These are phyloP conservation scores for Corvus moneduloides DNA, from an alignment of 2,113 vertebrate species.

Conservation along the genomic window DNA sequence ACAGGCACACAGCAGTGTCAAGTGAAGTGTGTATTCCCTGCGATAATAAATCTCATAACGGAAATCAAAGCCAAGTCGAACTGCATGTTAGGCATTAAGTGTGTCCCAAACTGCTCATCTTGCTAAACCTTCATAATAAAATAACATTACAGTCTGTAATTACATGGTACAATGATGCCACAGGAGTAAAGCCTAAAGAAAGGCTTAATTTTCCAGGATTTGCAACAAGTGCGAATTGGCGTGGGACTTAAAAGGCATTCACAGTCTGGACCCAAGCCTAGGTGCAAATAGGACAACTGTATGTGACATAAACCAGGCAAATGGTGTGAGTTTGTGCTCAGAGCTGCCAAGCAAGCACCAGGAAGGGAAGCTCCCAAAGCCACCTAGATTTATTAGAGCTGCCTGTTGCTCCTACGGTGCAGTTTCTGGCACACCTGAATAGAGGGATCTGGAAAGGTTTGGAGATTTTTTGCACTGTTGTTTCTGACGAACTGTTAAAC, in stretches of 20 bases:
- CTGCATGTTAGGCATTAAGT: slow-evolving; percentile 15
- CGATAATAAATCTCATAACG: slow-evolving; percentile 20
- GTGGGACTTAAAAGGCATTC: not conserved
- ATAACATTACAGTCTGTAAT: slow-evolving; percentile 45
- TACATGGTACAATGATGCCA: slow-evolving; percentile 25
- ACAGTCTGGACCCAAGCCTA: not conserved
- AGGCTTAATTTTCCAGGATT: slow-evolving; percentile 29
- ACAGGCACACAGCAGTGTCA: not conserved
- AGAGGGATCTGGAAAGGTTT: not conserved
- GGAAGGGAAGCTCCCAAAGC: not conserved
- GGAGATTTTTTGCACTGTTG: not conserved
- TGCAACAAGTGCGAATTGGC: slow-evolving; percentile 13
- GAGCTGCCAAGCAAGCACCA: not conserved
- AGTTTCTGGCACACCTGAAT: not conserved
- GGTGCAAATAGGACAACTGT: not conserved
- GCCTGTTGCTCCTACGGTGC: not conserved
- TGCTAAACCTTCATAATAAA: slow-evolving; percentile 47
- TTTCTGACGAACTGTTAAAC: not conserved
- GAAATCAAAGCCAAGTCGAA: slow-evolving; percentile 55
- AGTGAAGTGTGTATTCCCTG: not conserved
- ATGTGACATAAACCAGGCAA: not conserved
- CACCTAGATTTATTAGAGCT: not conserved
- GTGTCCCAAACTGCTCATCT: slow-evolving; percentile 58
- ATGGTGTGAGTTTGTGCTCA: not conserved
- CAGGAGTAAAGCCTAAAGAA: slow-evolving; percentile 13